These are phyloP conservation scores for Rhea americana DNA, from an alignment of 2,113 vertebrate species.

Conservation along the genomic window DNA sequence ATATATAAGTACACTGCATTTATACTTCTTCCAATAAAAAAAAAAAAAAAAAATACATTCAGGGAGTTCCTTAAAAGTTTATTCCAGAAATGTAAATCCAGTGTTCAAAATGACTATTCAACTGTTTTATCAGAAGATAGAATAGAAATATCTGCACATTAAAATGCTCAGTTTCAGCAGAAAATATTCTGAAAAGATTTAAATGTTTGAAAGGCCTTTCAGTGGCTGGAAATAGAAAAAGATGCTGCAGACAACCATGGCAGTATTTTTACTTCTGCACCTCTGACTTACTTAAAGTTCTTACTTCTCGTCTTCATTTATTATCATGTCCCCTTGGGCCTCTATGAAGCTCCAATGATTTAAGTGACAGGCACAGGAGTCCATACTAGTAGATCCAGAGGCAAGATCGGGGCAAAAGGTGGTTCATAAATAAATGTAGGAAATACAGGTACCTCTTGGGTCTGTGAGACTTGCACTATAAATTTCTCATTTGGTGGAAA, in stretches of 20 bases:
- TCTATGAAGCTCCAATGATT: neutral
- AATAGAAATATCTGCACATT: neutral
- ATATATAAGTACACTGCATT: neutral
- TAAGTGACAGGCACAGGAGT: constrained; percentile 20
- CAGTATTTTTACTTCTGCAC: neutral
- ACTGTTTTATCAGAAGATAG: neutral
- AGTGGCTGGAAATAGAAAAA: neutral
- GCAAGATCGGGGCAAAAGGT: constrained; percentile 27
- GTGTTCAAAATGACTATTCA: neutral
- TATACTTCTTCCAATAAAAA: neutral
- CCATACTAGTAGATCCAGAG: neutral
- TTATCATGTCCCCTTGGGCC: neutral
- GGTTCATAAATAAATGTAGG: constrained; percentile 39
- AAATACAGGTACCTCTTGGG: neutral
- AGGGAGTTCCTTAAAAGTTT: neutral
- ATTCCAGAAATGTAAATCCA: neutral
- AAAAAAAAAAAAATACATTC: neutral
- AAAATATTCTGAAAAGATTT: neutral
- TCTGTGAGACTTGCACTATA: neutral
- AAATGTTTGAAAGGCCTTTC: neutral
- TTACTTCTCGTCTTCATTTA: neutral
- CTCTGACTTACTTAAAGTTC: constrained; percentile 10
- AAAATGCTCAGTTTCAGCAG: neutral
- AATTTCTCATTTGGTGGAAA: neutral
- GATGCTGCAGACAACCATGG: neutral